Base-by-base conservation (phyloP, 2,113 vertebrate genomes). In the Phalacrocorax aristotelis region DNA sequence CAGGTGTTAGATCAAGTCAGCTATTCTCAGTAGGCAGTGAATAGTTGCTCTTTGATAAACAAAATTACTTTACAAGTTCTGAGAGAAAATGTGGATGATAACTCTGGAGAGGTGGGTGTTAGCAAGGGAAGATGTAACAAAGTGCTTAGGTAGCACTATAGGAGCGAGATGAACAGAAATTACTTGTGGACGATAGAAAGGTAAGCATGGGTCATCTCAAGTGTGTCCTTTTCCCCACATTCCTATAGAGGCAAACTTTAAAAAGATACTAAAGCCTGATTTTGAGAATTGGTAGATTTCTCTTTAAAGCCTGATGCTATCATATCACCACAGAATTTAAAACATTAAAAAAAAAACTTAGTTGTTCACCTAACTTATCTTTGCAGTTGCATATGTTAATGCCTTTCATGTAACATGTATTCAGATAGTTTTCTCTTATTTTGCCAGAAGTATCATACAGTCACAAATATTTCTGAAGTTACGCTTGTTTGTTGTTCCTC, bases 91-190 rank as follows among this genome's bases (percentile, higher is more conserved):
- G 4, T 57, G 11, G 30, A 13, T 70, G 7, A 6, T 32, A 65
- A 22, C 40, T 60, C 19, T 52, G 17, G 19, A 89, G 23, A 32
- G 55, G 23, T 18, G 13, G 6, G 4, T 36, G 14, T 38, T 84
- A 57, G 34, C 36, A 57, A 65, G 30, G 22, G 6, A 70, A 66
- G 36, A 61, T 0, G 0, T 19, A 69, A 23, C 7, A 88, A 82
- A 83, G 10, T 51, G 19, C 8, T 75, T 0, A 3, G 25, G 17
- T 78, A 48, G 40, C 17, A 10, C 14, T 81, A 0, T 7, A 36
- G 32, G 34, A n/a, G 14, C 58, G 32, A 90, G 14, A 11, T 29
- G 3, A 14, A 32, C 38, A 68, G n/a, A 72, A 86, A 42, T 60
- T 46, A 54, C 10, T n/a, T 74, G 21, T 70, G 60, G 29, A 25